A percentile compares a stretch with the other conserved stretches of the same genome.
These are phyloP conservation scores for Temnothorax unifasciatus DNA, from an alignment of 2,888 invertebrate species.

Conservation along the genomic window DNA sequence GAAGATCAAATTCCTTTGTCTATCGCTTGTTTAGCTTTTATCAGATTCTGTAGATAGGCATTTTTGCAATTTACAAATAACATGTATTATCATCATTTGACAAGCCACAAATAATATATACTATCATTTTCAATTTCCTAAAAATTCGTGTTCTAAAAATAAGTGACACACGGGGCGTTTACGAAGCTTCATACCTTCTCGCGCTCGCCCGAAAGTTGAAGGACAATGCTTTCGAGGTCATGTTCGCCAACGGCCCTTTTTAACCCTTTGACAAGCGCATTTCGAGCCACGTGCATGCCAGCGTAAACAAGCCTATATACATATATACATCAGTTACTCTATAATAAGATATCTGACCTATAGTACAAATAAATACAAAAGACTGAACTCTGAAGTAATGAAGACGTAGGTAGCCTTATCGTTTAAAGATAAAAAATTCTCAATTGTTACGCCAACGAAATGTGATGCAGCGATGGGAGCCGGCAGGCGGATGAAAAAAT, in stretches of 20 bases:
- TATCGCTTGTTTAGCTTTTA: not conserved
- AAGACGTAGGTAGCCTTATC: not conserved
- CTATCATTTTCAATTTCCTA: constrained; percentile 6
- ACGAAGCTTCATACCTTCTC: not conserved
- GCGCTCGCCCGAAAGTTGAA: not conserved
- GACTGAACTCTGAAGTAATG: not conserved
- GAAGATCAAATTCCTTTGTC: not conserved
- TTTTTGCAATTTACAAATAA: not conserved
- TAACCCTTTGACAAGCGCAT: constrained; percentile 30
- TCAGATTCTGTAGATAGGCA: not conserved
- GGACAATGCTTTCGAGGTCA: constrained; percentile 5
- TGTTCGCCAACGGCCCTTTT: not conserved
- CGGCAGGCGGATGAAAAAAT: not conserved
- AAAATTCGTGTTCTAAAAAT: not conserved
- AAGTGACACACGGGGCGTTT: not conserved
- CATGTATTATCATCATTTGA: not conserved
- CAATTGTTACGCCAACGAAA: not conserved
- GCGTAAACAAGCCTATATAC: constrained; percentile 8
- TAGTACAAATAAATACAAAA: constrained; percentile 47
- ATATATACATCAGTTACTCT: constrained; percentile 29
- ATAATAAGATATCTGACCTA: constrained; percentile 27
- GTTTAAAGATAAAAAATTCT: not conserved
- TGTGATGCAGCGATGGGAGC: not conserved
- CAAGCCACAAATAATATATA: not conserved
- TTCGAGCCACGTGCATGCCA: not conserved